These are phyloP conservation scores for Reinhardtius hippoglossoides DNA, from an alignment of 2,113 vertebrate species.

Conservation along the genomic window DNA sequence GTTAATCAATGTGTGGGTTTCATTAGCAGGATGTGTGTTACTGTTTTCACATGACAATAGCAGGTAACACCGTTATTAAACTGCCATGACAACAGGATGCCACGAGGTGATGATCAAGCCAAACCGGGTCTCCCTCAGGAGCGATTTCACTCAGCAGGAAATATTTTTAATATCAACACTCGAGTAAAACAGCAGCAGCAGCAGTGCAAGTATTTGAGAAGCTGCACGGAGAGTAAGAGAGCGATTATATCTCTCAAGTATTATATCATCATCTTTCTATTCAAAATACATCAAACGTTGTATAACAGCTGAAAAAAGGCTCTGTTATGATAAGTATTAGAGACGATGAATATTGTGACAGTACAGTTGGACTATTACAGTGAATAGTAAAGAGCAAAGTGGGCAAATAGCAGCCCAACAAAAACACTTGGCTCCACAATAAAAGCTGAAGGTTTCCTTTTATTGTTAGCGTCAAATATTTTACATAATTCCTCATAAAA, in stretches of 20 bases:
- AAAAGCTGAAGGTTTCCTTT: too few species aligned
- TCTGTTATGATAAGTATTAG: not conserved
- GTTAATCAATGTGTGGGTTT: not conserved
- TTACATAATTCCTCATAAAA: too few species aligned
- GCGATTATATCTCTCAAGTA: too few species aligned
- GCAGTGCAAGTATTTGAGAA: not conserved
- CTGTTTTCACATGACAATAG: constrained; percentile 28
- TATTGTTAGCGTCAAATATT: not conserved
- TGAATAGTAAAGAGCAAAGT: too few species aligned
- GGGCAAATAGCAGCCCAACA: too few species aligned
- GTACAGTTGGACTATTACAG: not conserved
- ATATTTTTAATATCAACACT: constrained; percentile 45
- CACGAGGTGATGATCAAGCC: constrained; percentile 58
- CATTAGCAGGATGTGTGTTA: constrained; percentile 8
- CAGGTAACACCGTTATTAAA: constrained; percentile 41
- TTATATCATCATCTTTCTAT: not conserved
- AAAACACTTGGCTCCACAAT: too few species aligned
- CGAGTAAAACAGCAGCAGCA: not conserved
- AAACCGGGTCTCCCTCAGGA: constrained; percentile 24
- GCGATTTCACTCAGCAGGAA: constrained; percentile 30
- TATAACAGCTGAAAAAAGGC: not conserved
- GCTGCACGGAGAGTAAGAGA: not conserved
- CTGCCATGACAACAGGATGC: constrained; percentile 59
- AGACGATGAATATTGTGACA: not conserved
- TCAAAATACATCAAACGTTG: not conserved